A percentile compares a stretch with the other conserved stretches of the same genome.
Evolutionary conservation across 53 echinoderm and acorn worm genomes (phyloP).

Genomic region (Paelopatides confundens): DNA sequence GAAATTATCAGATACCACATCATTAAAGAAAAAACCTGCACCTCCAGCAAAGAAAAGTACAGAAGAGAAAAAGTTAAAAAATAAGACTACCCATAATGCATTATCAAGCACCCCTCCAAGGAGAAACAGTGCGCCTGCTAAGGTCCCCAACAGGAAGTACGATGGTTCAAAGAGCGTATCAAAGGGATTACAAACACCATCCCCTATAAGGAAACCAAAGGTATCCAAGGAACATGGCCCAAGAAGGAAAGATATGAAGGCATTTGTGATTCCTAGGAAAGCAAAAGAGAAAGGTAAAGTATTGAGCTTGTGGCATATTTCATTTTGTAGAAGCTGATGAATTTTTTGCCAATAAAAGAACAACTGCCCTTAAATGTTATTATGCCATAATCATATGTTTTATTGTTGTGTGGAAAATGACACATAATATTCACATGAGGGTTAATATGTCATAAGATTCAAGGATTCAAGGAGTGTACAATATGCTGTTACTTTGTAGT

Average conservation of each 20-base stretch:
- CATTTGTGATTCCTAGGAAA: slow-evolving; percentile 44
- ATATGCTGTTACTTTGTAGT: too few relatives aligned
- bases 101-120: background rate
- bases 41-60: background rate
- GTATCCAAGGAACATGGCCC: slow-evolving; percentile 44
- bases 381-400: too few relatives aligned
- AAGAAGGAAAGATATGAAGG: slow-evolving; percentile 44
- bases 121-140: background rate
- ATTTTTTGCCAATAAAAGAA: too few relatives aligned
- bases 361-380: too few relatives aligned
- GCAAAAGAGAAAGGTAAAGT: slow-evolving; percentile 46
- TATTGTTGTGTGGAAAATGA: too few relatives aligned
- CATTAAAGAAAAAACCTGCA: background rate
- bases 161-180: background rate
- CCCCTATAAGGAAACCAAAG: slow-evolving; percentile 1
- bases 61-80: slow-evolving; percentile 29
- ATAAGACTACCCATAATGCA: background rate
- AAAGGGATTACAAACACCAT: background rate
- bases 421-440: too few relatives aligned
- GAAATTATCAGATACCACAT: background rate
- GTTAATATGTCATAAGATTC: too few relatives aligned
- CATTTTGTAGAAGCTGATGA: too few relatives aligned
- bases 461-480: too few relatives aligned
- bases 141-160: background rate
- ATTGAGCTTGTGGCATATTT: too few relatives aligned